Conservation (phyloP, 2,113 vertebrate species). For the Cathartes aura region DNA sequence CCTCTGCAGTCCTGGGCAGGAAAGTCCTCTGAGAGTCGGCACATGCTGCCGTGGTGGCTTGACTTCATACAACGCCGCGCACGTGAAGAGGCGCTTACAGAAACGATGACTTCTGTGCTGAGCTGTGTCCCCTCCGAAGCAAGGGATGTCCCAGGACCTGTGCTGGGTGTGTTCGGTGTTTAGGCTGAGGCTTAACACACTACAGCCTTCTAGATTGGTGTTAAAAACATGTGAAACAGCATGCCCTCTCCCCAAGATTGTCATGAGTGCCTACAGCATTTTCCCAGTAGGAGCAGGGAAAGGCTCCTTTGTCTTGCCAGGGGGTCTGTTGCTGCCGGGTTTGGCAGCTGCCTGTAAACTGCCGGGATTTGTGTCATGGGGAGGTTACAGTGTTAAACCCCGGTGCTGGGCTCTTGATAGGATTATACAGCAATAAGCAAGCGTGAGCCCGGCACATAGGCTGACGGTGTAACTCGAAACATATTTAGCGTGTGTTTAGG, state of each 20-base stretch:
- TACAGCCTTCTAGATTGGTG: background rate
- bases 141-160: background rate
- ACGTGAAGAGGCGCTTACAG: rapidly evolving
- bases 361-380: background rate
- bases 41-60: rapidly evolving
- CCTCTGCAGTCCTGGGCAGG: background rate
- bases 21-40: background rate
- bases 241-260: background rate
- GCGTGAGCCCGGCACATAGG: background rate
- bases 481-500: background rate
- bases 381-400: background rate
- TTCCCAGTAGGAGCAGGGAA: background rate
- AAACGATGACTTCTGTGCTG: background rate
- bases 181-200: rapidly evolving
- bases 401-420: background rate
- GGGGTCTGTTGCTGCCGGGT: background rate
- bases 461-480: background rate
- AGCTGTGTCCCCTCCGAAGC: background rate
- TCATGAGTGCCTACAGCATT: rapidly evolving
- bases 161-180: background rate
- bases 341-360: background rate
- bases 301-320: background rate
- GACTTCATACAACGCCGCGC: rapidly evolving
- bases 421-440: background rate
- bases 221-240: background rate